These are phyloP conservation scores for Pangasius krempfi DNA, from an alignment of 2,797 vertebrate species.

Conservation along the genomic window DNA sequence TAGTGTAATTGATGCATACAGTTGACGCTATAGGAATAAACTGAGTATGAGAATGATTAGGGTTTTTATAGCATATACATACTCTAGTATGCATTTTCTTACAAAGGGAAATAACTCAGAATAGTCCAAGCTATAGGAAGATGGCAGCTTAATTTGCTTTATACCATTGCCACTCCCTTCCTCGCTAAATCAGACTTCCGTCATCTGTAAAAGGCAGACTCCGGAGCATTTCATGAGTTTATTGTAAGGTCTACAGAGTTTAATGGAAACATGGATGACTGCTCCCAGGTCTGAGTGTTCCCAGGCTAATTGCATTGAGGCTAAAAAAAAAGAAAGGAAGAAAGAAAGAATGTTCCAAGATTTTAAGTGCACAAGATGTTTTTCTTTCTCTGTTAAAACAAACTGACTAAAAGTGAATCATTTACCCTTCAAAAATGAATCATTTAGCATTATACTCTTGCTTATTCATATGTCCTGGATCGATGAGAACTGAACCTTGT, in stretches of 20 bases:
- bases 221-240: slow-evolving; percentile 18
- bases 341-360: slow-evolving; percentile 5
- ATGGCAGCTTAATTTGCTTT: slow-evolving; percentile 5
- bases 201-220: slow-evolving; percentile 5
- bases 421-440: slow-evolving; percentile 19
- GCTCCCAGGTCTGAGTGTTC: slow-evolving; percentile 25
- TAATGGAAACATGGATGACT: slow-evolving; percentile 25
- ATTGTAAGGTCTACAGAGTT: slow-evolving; percentile 23
- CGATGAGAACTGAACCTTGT: slow-evolving; percentile 14
- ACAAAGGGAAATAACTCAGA: not conserved
- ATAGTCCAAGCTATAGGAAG: not conserved
- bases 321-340: not conserved
- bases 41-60: not conserved
- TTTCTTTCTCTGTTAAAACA: slow-evolving; percentile 28
- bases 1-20: slow-evolving; percentile 1
- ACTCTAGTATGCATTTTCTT: not conserved
- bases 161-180: not conserved
- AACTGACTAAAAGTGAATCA: slow-evolving; percentile 5
- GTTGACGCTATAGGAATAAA: not conserved
- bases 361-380: slow-evolving; percentile 9
- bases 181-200: slow-evolving; percentile 10
- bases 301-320: slow-evolving; percentile 12
- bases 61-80: not conserved
- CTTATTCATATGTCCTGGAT: not conserved
- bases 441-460: slow-evolving; percentile 8